Evolutionary conservation across 2,797 vertebrate genomes (phyloP), one percentile per base, ranked within the genome.

Genomic region (Aphelocoma californica): DNA sequence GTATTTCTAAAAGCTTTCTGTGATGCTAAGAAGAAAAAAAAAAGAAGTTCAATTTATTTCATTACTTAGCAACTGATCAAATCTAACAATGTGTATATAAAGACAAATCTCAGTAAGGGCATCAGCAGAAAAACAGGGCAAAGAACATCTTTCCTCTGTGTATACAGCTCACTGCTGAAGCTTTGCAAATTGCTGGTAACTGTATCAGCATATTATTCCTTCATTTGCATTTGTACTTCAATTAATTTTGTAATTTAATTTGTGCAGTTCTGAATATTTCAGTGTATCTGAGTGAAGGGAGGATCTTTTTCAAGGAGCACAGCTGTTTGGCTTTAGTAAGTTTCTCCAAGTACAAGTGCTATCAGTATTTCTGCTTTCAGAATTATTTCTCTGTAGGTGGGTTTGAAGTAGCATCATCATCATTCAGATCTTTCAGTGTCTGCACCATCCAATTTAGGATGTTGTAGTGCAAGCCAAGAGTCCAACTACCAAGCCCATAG

Each of bases 231-330:
- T 75, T 84, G 69, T 89, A 57, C 54, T 85, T 91, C 80, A 91
- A 54, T 96, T 92, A 90, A 92, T 84, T 93, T 82, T 73, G 36
- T 84, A 84, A 93, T 93, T 86, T 88, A 91, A 96, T 96, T 87
- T 86, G 40, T 87, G 31, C 60, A 32, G 29, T 86, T 86, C 48
- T 77, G 92, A 86, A 47, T 87, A 73, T 91, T 92, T 84, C 56
- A 53, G 44, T 64, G 20, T 51, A 10, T 80, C 56, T 86, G 16
- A 24, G 36, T 48, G 51, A 58, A 72, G 56, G 34, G 60, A 79
- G 73, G 48, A n/a, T 57, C 6, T 50, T 70, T 84, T 66, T 60
- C 38, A 86, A 84, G 70, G 28, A 53, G 36, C 18, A 18, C 47
- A 53, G 32, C 51, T 93, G 29, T 60, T 32, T 18, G 45, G 17